Conservation (phyloP, 1,140 invertebrate genomes). For the Achatina immaculata region DNA sequence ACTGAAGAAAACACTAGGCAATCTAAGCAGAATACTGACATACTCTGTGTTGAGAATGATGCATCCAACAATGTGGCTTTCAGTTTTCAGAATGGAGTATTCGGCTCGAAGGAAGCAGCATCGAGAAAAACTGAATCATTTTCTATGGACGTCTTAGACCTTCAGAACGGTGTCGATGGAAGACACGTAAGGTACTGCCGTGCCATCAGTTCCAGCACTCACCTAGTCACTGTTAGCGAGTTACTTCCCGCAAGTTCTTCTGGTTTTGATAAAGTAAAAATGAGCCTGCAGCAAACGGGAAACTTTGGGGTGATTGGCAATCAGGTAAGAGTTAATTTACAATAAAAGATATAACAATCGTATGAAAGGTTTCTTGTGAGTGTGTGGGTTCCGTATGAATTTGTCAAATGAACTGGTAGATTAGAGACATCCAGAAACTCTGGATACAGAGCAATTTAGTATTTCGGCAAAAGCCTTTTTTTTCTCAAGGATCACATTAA, state of each 20-base stretch:
- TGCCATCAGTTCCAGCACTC: conserved; percentile 43
- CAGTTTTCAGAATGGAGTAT: conserved; percentile 34
- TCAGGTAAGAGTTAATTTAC: conserved; percentile 47
- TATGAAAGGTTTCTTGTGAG: background rate
- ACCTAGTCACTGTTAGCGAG: conserved; percentile 46
- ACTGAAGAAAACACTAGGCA: conserved; percentile 8
- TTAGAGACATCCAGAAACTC: background rate
- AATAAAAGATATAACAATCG: background rate
- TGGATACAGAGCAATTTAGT: background rate
- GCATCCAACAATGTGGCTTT: conserved; percentile 17
- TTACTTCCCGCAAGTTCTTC: conserved; percentile 48
- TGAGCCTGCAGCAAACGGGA: conserved; percentile 49
- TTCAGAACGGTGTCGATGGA: conserved; percentile 45
- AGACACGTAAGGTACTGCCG: conserved; percentile 52
- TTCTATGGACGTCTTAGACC: conserved; percentile 11
- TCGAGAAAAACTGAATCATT: conserved; percentile 29
- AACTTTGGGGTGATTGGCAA: conserved; percentile 51
- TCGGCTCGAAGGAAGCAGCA: conserved; percentile 45
- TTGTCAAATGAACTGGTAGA: background rate
- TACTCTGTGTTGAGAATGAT: too few species aligned
- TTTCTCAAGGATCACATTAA: background rate
- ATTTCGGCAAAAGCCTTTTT: background rate
- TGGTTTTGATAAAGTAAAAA: conserved; percentile 47
- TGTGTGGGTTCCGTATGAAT: background rate
- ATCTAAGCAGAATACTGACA: too few species aligned